phyloP scores from a whole-genome alignment of 2,797 vertebrate genomes.

The Helostoma temminkii region DNA sequence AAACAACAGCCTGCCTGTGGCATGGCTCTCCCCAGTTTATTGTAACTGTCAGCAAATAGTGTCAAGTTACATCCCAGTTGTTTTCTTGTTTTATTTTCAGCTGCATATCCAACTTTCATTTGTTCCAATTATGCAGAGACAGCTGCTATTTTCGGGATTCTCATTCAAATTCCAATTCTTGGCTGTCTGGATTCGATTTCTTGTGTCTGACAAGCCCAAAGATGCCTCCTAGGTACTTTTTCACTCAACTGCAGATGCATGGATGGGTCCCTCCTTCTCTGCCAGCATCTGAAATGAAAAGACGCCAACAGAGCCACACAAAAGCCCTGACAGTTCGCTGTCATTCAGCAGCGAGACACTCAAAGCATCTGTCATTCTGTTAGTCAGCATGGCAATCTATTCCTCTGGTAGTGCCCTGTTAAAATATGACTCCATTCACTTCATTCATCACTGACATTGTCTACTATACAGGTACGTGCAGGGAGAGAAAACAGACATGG shows the following conservation, averaged over 20 bases:
- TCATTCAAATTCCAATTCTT: constrained; percentile 66
- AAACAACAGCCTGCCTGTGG: constrained; percentile 67
- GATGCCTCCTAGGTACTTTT: constrained; percentile 75
- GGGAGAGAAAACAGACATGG: constrained; percentile 23
- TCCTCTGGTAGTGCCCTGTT: constrained; percentile 63
- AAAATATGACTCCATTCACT: constrained; percentile 65
- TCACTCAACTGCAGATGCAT: constrained; percentile 65
- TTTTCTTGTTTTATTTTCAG: constrained; percentile 68
- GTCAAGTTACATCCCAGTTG: constrained; percentile 66
- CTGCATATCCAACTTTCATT: constrained; percentile 72
- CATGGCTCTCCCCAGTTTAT: constrained; percentile 46
- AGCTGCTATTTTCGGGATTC: constrained; percentile 72
- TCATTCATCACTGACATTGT: constrained; percentile 42
- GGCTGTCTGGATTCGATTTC: constrained; percentile 68
- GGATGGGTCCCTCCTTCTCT: constrained; percentile 68
- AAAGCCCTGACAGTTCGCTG: constrained; percentile 75
- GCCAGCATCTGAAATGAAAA: constrained; percentile 69
- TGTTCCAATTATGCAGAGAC: constrained; percentile 78
- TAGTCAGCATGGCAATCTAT: constrained; percentile 70
- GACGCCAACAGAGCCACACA: constrained; percentile 62
- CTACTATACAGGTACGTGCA: constrained; percentile 45
- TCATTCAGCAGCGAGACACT: constrained; percentile 70
- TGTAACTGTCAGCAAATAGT: constrained; percentile 72
- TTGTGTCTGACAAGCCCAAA: constrained; percentile 71
- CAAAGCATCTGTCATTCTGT: constrained; percentile 73